These are phyloP conservation scores for Pyrocoelia pectoralis DNA, from an alignment of 2,888 invertebrate species.

Conservation along the genomic window DNA sequence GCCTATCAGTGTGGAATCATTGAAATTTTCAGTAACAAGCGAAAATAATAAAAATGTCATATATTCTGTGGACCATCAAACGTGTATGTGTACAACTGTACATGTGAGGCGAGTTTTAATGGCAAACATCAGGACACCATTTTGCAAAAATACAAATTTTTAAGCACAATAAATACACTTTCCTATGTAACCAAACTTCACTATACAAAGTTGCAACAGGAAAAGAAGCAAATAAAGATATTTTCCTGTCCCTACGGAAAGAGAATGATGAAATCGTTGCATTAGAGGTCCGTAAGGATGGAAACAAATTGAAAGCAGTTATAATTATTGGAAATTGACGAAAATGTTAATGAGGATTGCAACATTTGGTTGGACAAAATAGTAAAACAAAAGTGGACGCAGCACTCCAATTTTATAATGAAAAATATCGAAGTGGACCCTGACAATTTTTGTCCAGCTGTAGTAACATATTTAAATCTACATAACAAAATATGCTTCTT, in stretches of 20 bases:
- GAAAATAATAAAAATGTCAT: not conserved
- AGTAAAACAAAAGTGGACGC: not conserved
- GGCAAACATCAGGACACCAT: not conserved
- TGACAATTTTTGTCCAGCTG: not conserved
- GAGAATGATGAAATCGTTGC: not conserved
- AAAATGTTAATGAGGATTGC: not conserved
- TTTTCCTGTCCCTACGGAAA: not conserved
- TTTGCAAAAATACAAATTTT: not conserved
- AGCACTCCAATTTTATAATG: not conserved
- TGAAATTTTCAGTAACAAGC: not conserved
- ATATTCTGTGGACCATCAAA: not conserved
- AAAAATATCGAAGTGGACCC: not conserved
- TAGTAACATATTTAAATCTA: not conserved
- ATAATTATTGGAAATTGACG: not conserved
- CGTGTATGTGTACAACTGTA: not conserved
- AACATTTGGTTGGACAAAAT: not conserved
- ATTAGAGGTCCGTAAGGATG: not conserved
- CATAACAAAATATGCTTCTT: not conserved
- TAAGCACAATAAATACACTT: not conserved
- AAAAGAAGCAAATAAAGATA: conserved; percentile 1
- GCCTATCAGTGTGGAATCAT: not conserved
- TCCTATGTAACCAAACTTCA: not conserved
- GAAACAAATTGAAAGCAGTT: not conserved
- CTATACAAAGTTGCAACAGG: not conserved
- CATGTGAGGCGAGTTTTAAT: not conserved